phyloP scores from a whole-genome alignment of 2,797 vertebrate species.

The Helicolenus hilgendorfi region DNA sequence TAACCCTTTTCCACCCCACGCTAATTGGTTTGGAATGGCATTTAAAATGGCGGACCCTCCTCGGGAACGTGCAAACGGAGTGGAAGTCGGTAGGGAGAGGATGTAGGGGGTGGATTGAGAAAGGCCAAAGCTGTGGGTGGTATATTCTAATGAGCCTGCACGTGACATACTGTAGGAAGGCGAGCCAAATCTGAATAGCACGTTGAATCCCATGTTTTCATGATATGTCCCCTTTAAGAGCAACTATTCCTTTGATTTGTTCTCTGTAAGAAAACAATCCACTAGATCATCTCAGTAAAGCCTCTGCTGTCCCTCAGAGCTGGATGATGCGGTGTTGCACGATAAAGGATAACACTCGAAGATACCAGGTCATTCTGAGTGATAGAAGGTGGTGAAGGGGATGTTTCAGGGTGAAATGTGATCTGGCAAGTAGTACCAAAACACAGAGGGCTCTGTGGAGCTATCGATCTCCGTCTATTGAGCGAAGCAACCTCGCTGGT shows the following conservation, averaged over 20 bases:
- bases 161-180: too few species aligned
- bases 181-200: too few species aligned
- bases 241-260: neutral
- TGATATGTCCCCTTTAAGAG: neutral
- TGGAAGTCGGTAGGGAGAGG: too few species aligned
- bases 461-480: slow-evolving; percentile 52
- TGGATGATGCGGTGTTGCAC: neutral
- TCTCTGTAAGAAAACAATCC: slow-evolving; percentile 6
- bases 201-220: neutral
- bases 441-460: neutral
- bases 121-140: too few species aligned
- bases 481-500: slow-evolving; percentile 24
- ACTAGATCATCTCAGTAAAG: neutral
- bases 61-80: too few species aligned
- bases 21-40: too few species aligned
- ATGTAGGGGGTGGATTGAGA: too few species aligned
- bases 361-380: neutral
- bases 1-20: too few species aligned
- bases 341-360: neutral
- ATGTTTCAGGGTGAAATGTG: slow-evolving; percentile 51
- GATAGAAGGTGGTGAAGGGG: neutral
- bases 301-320: neutral
- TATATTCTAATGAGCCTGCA: too few species aligned
- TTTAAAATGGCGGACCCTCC: too few species aligned
- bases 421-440: slow-evolving; percentile 16